phyloP scores from a whole-genome alignment of 2,113 vertebrate species.

The Laticauda colubrina region DNA sequence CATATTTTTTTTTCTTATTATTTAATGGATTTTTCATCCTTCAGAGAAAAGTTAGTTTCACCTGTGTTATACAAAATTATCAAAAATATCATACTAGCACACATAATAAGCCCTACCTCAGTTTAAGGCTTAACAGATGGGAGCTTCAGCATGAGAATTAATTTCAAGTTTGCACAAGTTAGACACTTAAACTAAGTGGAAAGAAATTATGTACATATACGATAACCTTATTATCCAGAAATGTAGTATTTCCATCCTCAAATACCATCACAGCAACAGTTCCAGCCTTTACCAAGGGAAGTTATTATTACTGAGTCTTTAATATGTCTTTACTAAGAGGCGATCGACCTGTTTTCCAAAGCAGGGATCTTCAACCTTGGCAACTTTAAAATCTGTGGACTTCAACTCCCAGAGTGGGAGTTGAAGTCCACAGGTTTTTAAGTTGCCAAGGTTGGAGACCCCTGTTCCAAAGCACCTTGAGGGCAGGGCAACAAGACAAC shows the following conservation, averaged over 20 bases:
- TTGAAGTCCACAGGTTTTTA: too few species aligned
- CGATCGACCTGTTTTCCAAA: background rate
- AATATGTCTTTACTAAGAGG: background rate
- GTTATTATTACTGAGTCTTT: background rate
- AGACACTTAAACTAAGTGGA: background rate
- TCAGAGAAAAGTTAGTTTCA: background rate
- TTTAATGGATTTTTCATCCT: background rate
- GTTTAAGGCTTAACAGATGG: background rate
- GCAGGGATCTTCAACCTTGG: too few species aligned
- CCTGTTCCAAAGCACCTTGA: background rate
- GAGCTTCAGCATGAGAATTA: background rate
- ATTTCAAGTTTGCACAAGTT: background rate
- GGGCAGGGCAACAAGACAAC: background rate
- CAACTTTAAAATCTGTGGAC: too few species aligned
- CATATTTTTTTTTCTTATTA: background rate
- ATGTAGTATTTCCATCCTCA: background rate
- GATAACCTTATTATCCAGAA: background rate
- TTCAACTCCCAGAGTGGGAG: too few species aligned
- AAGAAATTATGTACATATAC: background rate
- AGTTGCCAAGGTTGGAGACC: too few species aligned
- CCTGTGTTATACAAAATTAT: background rate
- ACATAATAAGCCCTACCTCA: background rate
- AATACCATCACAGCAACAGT: background rate
- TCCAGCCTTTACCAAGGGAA: background rate
- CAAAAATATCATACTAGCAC: background rate